Conservation (phyloP, 30 jellyfish, hydroid and myxozoan genomes). For the Mastigias papua region DNA sequence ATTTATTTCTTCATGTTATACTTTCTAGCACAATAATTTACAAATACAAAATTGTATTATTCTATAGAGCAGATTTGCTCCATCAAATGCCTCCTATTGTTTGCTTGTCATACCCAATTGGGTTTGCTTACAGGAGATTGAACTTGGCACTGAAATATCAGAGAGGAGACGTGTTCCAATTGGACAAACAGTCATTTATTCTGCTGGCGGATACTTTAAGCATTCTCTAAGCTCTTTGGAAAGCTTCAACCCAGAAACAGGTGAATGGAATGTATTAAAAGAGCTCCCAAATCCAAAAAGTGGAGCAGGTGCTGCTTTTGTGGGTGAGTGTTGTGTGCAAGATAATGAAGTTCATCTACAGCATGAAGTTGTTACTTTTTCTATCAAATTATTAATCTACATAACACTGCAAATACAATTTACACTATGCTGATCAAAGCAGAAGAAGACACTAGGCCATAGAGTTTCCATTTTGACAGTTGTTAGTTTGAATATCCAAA, state of each 20-base stretch:
- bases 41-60: background rate
- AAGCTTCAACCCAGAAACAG: conserved; percentile 83
- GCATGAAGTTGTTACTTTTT: too few relatives aligned
- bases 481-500: too few relatives aligned
- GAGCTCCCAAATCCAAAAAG: conserved; percentile 90
- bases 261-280: conserved; percentile 74
- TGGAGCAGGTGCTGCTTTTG: conserved; percentile 97
- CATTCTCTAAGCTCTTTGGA: conserved; percentile 74
- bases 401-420: too few relatives aligned
- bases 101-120: background rate
- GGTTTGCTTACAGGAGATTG: conserved; percentile 42
- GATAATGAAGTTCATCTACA: too few relatives aligned
- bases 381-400: too few relatives aligned
- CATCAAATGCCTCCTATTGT: too few relatives aligned
- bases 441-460: too few relatives aligned
- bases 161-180: conserved; percentile 80
- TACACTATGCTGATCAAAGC: too few relatives aligned
- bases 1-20: background rate
- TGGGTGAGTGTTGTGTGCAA: conserved; percentile 82
- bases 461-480: too few relatives aligned
- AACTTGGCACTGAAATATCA: conserved; percentile 39
- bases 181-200: conserved; percentile 84
- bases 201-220: conserved; percentile 94
- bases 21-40: background rate
- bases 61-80: too few relatives aligned